These are phyloP conservation scores for Lepisosteus oculatus DNA, from an alignment of 2,113 vertebrate genomes.

Conservation along the genomic window DNA sequence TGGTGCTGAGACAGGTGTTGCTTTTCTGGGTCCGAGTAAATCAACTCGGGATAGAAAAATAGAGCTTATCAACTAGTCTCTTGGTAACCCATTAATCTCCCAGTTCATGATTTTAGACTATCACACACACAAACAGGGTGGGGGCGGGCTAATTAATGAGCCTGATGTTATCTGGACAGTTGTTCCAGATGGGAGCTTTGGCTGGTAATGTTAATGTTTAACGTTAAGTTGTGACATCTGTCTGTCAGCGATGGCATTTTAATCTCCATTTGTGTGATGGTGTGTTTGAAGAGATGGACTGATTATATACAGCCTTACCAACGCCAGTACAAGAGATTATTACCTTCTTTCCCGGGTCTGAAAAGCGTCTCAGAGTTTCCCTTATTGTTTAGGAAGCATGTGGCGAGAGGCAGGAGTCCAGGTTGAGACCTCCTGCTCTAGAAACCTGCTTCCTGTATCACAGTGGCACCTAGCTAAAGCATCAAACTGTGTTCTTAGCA, in stretches of 20 bases:
- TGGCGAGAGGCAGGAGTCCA: too few relatives aligned
- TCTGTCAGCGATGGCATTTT: too few relatives aligned
- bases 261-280: too few relatives aligned
- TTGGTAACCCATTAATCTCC: constrained; percentile 1
- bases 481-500: background rate
- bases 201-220: constrained; percentile 1
- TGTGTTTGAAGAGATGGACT: too few relatives aligned
- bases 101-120: background rate
- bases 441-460: too few relatives aligned
- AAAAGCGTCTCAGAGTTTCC: background rate
- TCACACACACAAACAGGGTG: background rate
- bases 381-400: background rate
- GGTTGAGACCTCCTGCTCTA: too few relatives aligned
- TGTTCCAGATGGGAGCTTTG: background rate
- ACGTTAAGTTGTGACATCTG: background rate
- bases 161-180: background rate
- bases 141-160: constrained; percentile 7
- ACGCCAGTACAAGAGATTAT: too few relatives aligned
- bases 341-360: too few relatives aligned
- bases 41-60: background rate
- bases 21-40: too few relatives aligned
- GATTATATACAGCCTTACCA: too few relatives aligned
- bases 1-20: constrained; percentile 13
- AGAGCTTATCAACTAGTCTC: background rate
- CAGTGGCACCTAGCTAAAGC: background rate